Evolutionary conservation across 2,113 vertebrate genomes (phyloP).

Genomic region (Okapia johnstoni): DNA sequence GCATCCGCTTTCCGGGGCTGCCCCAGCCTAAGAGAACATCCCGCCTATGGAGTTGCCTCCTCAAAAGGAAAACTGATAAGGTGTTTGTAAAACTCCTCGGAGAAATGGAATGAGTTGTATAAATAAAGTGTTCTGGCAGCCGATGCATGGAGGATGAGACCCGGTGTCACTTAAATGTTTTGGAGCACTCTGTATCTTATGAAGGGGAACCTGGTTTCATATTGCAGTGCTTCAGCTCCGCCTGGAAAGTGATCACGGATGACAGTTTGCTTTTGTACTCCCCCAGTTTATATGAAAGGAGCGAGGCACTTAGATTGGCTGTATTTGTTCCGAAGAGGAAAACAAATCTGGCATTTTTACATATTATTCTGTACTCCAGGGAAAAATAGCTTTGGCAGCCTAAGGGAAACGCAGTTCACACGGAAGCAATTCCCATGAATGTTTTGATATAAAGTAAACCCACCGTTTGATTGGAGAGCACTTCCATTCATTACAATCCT

Average conservation of each 20-base stretch:
- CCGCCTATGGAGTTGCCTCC: conserved; percentile 4
- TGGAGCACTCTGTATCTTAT: background rate
- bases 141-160: background rate
- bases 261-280: conserved; percentile 54
- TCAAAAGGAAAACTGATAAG: conserved; percentile 46
- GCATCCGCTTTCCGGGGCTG: background rate
- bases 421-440: background rate
- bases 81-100: conserved; percentile 37
- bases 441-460: background rate
- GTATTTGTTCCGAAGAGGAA: conserved; percentile 57
- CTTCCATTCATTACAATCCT: background rate
- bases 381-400: conserved; percentile 37
- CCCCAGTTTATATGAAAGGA: conserved; percentile 17
- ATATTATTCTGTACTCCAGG: conserved; percentile 53
- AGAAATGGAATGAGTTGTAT: conserved; percentile 54
- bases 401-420: conserved; percentile 53
- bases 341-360: conserved; percentile 68
- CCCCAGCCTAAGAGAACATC: conserved; percentile 22
- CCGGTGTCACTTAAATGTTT: conserved; percentile 21
- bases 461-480: background rate
- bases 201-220: conserved; percentile 35
- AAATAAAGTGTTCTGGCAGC: conserved; percentile 52
- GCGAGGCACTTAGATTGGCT: conserved; percentile 34
- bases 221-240: background rate
- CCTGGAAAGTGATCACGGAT: conserved; percentile 37